phyloP scores from a whole-genome alignment of 2,113 vertebrate genomes.

The Myotis brandtii region DNA sequence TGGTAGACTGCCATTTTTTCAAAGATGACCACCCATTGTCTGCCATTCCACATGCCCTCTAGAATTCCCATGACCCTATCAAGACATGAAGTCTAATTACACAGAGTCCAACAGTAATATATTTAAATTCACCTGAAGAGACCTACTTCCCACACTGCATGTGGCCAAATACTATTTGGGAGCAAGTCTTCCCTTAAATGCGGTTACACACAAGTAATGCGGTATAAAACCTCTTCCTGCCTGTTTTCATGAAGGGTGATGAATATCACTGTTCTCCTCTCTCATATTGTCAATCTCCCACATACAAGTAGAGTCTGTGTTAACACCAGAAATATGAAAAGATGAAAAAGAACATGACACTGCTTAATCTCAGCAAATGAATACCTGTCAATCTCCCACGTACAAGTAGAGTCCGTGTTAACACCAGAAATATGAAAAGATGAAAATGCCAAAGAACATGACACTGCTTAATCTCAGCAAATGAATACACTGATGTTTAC shows the following conservation, averaged over 20 bases:
- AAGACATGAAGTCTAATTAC: neutral
- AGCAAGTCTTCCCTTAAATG: neutral
- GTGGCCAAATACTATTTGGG: neutral
- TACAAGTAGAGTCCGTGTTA: neutral
- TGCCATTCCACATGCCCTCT: neutral
- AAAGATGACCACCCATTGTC: neutral
- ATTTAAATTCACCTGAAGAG: constrained; percentile 5
- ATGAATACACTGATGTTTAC: neutral
- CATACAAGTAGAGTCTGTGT: neutral
- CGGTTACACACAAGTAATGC: neutral
- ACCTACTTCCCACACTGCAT: neutral
- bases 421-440: neutral
- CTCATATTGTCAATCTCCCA: neutral
- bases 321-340: neutral
- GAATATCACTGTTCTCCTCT: neutral
- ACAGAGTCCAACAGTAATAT: neutral
- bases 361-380: neutral
- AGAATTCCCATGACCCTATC: accelerated
- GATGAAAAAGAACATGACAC: neutral
- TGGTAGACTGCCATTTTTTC: neutral
- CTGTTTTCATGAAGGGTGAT: neutral
- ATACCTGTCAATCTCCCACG: neutral
- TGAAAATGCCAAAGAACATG: neutral
- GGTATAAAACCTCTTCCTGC: neutral
- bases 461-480: neutral